Base-by-base conservation (phyloP, 2,888 invertebrate species). In the Phortica okadai region DNA sequence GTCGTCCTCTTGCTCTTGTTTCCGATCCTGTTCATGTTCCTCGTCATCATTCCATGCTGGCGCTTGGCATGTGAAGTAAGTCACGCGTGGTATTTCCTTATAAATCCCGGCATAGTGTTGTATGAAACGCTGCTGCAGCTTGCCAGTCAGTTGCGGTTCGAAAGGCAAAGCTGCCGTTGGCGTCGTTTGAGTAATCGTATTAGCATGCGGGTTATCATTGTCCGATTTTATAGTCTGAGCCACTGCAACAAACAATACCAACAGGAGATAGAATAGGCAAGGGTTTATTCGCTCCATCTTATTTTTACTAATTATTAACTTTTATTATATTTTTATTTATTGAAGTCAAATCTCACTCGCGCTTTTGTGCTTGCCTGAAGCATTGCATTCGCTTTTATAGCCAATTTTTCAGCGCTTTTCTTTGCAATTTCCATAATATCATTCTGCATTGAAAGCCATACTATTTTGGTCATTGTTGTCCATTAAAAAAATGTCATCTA, bases 51-150 rank as follows among this genome's bases (percentile, higher is more conserved):
- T 78, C 70, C 41, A 33, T 25, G 77, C 69, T 77, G 78, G 76
- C 80, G n/a, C 80, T 42, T 74, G 84, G 83, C 91, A 91, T 79
- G 89, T 90, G 78, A 90, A 88, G 80, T 88, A 89, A 79, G 89
- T 91, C 76, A 91, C 82, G 82, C 91, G 82, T 70, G 88, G 83
- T 81, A 90, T 90, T 82, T 88, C 84, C 81, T 91, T 90, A 80
- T 89, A 83, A 78, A 81, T 81, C 77, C 80, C 75, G 14, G 87
- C 87, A 77, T 90, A 89, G 80, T 90, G 85, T 80, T 86, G 76
- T 79, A 91, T 85, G 82, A 91, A 81, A 42, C 88, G 82, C 44
- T 85, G 84, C 75, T 85, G 89, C 75, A 85, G 73, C 73, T 73
- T n/a, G 76, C 75, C 77, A 79, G 80, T 85, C 79, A 80, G 82